A percentile compares a stretch with the other conserved stretches of the same genome.
These are phyloP conservation scores for Galerucella calmariensis DNA, from an alignment of 2,888 invertebrate genomes.

Conservation along the genomic window DNA sequence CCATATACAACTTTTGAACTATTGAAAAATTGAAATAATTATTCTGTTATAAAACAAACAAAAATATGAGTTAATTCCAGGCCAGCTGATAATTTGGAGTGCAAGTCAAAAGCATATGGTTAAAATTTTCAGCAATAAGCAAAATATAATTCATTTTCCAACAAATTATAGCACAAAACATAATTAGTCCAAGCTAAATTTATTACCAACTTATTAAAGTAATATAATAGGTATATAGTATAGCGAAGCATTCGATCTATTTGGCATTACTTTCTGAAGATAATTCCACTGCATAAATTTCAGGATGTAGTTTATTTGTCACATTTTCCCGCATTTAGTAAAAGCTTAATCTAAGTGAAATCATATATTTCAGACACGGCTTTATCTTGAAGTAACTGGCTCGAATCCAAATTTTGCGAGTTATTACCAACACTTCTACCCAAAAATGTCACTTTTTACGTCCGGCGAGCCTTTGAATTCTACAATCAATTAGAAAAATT, in stretches of 20 bases:
- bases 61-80: too few relatives aligned
- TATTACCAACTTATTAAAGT: not conserved
- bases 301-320: slow-evolving; percentile 17
- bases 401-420: slow-evolving; percentile 2
- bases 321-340: slow-evolving; percentile 21
- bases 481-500: not conserved
- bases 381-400: slow-evolving; percentile 14
- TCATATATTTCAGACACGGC: slow-evolving; percentile 12
- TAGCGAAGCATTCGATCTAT: not conserved
- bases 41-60: too few relatives aligned
- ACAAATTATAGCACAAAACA: not conserved
- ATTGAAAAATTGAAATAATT: too few relatives aligned
- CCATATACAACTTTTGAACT: too few relatives aligned
- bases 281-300: slow-evolving; percentile 14
- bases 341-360: slow-evolving; percentile 16
- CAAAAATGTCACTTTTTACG: not conserved
- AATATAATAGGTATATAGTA: not conserved
- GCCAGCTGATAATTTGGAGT: too few relatives aligned
- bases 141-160: not conserved
- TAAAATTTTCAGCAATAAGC: too few relatives aligned
- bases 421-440: not conserved
- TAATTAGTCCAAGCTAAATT: not conserved
- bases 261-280: not conserved
- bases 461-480: not conserved
- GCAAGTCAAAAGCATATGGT: too few relatives aligned